Conservation (phyloP, 2,113 vertebrate species). For the Rhinogobius similis region DNA sequence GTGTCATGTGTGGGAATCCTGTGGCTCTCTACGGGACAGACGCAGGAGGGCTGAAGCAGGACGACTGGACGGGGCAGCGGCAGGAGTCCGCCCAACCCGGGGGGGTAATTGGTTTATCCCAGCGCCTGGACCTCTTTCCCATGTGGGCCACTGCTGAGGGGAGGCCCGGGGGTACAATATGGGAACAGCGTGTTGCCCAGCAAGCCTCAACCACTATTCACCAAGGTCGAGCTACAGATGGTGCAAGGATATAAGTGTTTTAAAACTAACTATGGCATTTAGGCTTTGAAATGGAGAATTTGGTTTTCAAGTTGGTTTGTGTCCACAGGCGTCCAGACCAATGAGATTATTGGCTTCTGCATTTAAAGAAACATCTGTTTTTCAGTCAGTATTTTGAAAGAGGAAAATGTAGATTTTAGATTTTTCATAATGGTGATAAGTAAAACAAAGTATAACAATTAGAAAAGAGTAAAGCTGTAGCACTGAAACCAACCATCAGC, state of each 20-base stretch:
- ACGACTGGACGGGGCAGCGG: conserved; percentile 48
- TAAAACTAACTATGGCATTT: background rate
- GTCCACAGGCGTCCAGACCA: background rate
- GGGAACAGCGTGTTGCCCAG: conserved; percentile 74
- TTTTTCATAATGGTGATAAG: background rate
- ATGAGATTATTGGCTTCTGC: conserved; percentile 14
- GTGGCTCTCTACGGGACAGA: conserved; percentile 65
- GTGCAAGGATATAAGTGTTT: conserved; percentile 49
- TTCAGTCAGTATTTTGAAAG: background rate
- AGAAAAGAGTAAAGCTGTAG: background rate
- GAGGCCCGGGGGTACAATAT: conserved; percentile 75
- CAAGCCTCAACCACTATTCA: conserved; percentile 58
- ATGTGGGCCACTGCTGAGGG: conserved; percentile 79
- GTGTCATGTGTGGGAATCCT: conserved; percentile 66
- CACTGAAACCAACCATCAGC: background rate
- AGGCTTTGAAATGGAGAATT: background rate
- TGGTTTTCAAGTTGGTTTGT: background rate
- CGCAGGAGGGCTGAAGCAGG: conserved; percentile 59
- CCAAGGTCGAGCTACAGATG: conserved; percentile 17
- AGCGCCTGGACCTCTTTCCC: conserved; percentile 74
- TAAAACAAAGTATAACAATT: background rate
- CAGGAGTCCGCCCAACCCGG: conserved; percentile 70
- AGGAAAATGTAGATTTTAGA: background rate
- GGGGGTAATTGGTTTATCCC: conserved; percentile 78
- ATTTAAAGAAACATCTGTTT: conserved; percentile 7